These are phyloP conservation scores for Trachelus tabidus DNA, from an alignment of 2,888 invertebrate species.

Conservation along the genomic window DNA sequence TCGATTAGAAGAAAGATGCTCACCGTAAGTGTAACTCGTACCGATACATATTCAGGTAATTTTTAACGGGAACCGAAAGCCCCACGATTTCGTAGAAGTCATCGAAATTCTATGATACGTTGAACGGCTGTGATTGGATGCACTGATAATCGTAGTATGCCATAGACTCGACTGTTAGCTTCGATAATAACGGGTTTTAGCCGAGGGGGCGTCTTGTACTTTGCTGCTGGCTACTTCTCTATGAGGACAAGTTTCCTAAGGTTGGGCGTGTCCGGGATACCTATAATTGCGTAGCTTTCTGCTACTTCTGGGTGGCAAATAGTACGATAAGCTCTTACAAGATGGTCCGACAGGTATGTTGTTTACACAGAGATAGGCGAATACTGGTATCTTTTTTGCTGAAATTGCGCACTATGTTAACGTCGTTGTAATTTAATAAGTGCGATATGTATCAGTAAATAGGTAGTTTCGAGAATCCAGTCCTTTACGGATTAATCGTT, in stretches of 20 bases:
- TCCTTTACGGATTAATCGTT: neutral
- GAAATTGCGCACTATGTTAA: neutral
- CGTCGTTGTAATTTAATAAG: conserved; percentile 19
- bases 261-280: conserved; percentile 34
- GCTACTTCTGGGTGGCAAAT: conserved; percentile 27
- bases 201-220: neutral
- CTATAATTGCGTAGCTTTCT: conserved; percentile 35
- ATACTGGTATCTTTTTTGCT: neutral
- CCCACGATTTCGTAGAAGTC: neutral
- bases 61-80: neutral
- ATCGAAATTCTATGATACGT: neutral
- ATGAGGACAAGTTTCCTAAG: conserved; percentile 1
- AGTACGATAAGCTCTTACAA: neutral
- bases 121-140: neutral
- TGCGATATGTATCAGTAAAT: conserved; percentile 21
- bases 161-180: neutral
- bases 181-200: conserved; percentile 4
- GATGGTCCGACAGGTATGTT: neutral
- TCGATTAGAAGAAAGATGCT: neutral
- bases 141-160: neutral
- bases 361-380: neutral
- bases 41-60: neutral
- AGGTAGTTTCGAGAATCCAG: conserved; percentile 13
- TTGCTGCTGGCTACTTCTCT: conserved; percentile 1
- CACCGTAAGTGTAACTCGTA: neutral